These are phyloP conservation scores for Meda fulgida DNA, from an alignment of 2,797 vertebrate genomes.

Conservation along the genomic window DNA sequence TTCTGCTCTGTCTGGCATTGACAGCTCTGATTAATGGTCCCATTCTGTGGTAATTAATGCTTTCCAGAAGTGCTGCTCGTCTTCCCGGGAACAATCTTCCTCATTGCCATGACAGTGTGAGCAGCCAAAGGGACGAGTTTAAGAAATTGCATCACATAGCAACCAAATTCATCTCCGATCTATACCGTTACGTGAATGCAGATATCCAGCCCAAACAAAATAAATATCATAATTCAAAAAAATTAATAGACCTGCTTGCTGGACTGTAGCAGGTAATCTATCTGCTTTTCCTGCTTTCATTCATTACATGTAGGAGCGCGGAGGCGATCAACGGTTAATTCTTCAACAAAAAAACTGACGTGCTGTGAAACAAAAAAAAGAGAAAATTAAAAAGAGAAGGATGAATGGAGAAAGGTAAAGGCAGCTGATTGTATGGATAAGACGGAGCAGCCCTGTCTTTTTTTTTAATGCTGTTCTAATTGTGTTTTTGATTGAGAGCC, in stretches of 20 bases:
- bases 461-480: slow-evolving; percentile 49
- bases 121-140: slow-evolving; percentile 39
- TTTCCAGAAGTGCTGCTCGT: slow-evolving; percentile 62
- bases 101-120: slow-evolving; percentile 42
- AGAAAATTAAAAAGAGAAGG: slow-evolving; percentile 21
- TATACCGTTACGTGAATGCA: neutral
- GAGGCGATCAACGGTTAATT: slow-evolving; percentile 9
- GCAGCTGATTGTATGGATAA: slow-evolving; percentile 27
- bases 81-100: slow-evolving; percentile 60
- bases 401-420: slow-evolving; percentile 39
- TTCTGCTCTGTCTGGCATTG: slow-evolving; percentile 56
- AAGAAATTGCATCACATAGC: slow-evolving; percentile 40
- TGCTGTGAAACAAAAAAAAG: slow-evolving; percentile 30
- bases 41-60: slow-evolving; percentile 67
- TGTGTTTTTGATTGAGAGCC: slow-evolving; percentile 47
- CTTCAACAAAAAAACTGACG: slow-evolving; percentile 1
- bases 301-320: slow-evolving; percentile 6
- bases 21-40: slow-evolving; percentile 64
- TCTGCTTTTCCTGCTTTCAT: neutral
- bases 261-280: slow-evolving; percentile 20
- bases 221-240: neutral
- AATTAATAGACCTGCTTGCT: slow-evolving; percentile 1
- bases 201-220: neutral
- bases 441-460: slow-evolving; percentile 4
- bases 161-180: slow-evolving; percentile 3